A percentile compares a stretch with the other conserved stretches of the same genome.
phyloP scores from a whole-genome alignment of 2,797 vertebrate genomes.

The Premnoplex brunnescens region DNA sequence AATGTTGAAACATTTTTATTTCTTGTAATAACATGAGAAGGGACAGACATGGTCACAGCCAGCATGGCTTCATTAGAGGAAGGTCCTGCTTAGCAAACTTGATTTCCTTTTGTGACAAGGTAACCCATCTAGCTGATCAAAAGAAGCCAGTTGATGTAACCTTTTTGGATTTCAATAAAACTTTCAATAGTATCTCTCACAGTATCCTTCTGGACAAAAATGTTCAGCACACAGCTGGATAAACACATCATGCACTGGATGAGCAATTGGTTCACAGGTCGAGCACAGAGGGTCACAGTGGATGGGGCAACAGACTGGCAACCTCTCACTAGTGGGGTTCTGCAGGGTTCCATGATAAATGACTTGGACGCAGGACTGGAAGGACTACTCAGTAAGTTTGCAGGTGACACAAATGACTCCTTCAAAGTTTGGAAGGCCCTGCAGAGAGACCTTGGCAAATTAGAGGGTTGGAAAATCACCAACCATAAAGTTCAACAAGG shows the following conservation, averaged over 20 bases:
- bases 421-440: neutral
- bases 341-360: neutral
- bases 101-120: neutral
- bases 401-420: neutral
- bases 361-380: neutral
- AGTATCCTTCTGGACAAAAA: neutral
- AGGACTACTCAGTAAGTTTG: neutral
- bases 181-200: neutral
- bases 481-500: neutral
- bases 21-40: neutral
- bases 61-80: neutral
- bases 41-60: neutral
- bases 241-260: neutral
- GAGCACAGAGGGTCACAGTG: neutral
- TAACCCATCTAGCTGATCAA: neutral
- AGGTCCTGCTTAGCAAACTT: neutral
- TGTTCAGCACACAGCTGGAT: neutral
- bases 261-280: neutral
- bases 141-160: neutral
- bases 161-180: neutral
- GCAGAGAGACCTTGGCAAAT: neutral
- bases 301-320: too few species aligned
- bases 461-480: neutral
- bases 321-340: neutral
- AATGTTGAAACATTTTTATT: neutral